phyloP scores from a whole-genome alignment of 2,888 invertebrate species.

The Caenorhabditis sulstoni region DNA sequence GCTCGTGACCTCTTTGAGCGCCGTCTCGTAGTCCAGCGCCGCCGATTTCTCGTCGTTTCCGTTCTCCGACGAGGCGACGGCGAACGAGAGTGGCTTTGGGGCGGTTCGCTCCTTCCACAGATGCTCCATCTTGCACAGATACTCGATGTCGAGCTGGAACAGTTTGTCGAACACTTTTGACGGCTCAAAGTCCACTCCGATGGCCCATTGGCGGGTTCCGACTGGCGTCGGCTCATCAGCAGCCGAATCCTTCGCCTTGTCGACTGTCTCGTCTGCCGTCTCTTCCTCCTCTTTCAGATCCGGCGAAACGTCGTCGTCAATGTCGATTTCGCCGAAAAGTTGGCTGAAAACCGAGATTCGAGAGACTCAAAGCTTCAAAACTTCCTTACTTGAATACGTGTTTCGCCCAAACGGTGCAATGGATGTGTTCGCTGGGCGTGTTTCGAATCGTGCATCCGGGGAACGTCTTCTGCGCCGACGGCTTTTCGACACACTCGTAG shows the following conservation, averaged over 20 bases:
- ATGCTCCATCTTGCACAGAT: conserved; percentile 93
- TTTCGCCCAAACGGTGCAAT: conserved; percentile 99
- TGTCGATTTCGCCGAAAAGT: conserved; percentile 95
- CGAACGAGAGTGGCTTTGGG: conserved; percentile 83
- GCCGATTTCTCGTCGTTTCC: neutral
- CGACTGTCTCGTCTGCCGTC: conserved; percentile 5
- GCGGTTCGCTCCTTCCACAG: conserved; percentile 92
- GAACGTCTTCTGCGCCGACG: conserved; percentile 88
- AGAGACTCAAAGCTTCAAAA: neutral
- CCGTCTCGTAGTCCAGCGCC: neutral
- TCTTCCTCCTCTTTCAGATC: conserved; percentile 89
- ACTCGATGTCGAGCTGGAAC: conserved; percentile 94
- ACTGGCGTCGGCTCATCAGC: conserved; percentile 53
- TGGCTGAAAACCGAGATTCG: conserved; percentile 85
- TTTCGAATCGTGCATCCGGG: conserved; percentile 99
- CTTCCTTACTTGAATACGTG: conserved; percentile 92
- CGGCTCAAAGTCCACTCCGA: conserved; percentile 88
- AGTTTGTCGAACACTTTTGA: conserved; percentile 92
- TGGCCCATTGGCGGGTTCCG: conserved; percentile 92
- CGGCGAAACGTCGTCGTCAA: conserved; percentile 97
- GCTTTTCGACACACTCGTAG: conserved; percentile 93
- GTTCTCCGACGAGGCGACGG: conserved; percentile 22
- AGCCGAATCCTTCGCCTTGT: conserved; percentile 10
- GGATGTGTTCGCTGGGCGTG: conserved; percentile 98
- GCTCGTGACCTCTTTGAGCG: conserved; percentile 21